Conservation (phyloP, 2,888 invertebrate species). For the Epinotia bilunana region DNA sequence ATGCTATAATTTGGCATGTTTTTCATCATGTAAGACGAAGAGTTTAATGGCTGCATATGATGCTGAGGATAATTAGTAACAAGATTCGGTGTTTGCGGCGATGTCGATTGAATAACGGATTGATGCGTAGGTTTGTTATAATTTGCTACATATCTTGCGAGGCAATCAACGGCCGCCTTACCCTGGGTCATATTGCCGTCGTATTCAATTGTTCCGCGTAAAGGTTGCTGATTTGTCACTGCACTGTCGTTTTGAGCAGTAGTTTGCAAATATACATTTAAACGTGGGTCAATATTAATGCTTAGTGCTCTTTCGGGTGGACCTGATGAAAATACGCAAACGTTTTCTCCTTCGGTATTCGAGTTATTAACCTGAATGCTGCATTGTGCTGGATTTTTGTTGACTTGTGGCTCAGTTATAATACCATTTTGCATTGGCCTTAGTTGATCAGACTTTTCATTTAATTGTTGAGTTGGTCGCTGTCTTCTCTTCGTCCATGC, state of each 20-base stretch:
- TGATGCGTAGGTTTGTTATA: neutral
- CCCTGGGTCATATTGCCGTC: neutral
- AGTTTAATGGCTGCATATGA: neutral
- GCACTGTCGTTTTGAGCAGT: neutral
- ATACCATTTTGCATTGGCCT: neutral
- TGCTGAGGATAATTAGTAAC: neutral
- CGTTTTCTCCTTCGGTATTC: neutral
- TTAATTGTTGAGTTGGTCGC: neutral
- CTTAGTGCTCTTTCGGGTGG: slow-evolving; percentile 25
- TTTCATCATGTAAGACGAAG: neutral
- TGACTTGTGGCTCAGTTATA: neutral
- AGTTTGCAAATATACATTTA: slow-evolving; percentile 8
- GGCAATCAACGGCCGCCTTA: neutral
- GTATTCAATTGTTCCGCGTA: neutral
- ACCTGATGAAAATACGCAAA: slow-evolving; percentile 38
- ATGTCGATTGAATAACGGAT: neutral
- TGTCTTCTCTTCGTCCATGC: slow-evolving; percentile 11
- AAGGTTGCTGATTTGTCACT: neutral
- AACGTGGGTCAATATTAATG: slow-evolving; percentile 20
- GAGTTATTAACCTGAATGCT: neutral
- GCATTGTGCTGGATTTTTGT: neutral
- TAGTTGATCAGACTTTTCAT: neutral
- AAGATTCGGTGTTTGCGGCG: neutral
- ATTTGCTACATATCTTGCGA: neutral
- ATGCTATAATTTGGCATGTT: neutral